Evolutionary conservation across 1,140 invertebrate species (phyloP).

Genomic region (Trachymyrmex cornetzi): DNA sequence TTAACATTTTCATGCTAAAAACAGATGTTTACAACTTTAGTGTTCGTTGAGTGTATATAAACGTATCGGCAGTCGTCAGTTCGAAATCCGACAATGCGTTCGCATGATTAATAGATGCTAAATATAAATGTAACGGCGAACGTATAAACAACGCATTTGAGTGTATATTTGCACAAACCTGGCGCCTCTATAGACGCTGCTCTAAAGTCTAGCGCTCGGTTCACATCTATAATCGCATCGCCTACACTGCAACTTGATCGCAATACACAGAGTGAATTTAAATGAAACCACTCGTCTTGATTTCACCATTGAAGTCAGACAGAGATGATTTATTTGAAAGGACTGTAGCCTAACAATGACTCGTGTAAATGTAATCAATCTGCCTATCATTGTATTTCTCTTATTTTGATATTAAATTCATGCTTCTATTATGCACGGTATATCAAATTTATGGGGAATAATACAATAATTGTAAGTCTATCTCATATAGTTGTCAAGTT

Average conservation of each 20-base stretch:
- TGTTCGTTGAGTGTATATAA: constrained; percentile 8
- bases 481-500: not conserved
- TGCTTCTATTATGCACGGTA: not conserved
- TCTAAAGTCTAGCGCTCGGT: constrained; percentile 11
- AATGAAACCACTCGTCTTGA: constrained; percentile 35
- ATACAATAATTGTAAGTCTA: not conserved
- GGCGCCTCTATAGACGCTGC: constrained; percentile 39
- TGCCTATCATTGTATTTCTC: not conserved
- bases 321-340: constrained; percentile 39
- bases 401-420: constrained; percentile 4
- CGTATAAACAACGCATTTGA: constrained; percentile 45
- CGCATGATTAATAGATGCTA: constrained; percentile 48
- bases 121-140: constrained; percentile 43
- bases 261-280: constrained; percentile 32
- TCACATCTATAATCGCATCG: constrained; percentile 23
- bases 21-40: constrained; percentile 43
- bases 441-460: not conserved
- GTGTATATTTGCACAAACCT: constrained; percentile 56
- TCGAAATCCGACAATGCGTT: constrained; percentile 41
- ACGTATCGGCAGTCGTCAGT: constrained; percentile 37
- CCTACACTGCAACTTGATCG: constrained; percentile 49
- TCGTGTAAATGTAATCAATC: not conserved
- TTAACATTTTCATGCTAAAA: constrained; percentile 6
- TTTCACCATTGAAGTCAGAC: constrained; percentile 13
- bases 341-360: not conserved